phyloP scores from a whole-genome alignment of 2,888 invertebrate species.

The Andrena hattorfiana region DNA sequence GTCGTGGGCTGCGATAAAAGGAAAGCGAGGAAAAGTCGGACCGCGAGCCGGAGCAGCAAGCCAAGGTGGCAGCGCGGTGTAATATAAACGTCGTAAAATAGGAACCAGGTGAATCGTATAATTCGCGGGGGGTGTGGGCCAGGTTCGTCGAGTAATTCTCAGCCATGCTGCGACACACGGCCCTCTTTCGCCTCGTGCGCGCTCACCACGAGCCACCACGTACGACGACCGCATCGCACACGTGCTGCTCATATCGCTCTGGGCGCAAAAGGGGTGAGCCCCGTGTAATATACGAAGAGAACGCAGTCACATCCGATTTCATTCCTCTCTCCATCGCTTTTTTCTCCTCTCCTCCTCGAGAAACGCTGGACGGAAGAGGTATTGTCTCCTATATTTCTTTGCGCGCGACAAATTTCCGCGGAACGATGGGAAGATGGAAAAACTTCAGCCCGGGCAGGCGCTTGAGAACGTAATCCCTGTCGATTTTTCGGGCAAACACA shows the following conservation, averaged over 20 bases:
- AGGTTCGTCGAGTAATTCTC: slow-evolving; percentile 80
- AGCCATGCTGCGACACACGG: slow-evolving; percentile 61
- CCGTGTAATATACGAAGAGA: slow-evolving; percentile 68
- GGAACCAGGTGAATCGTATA: slow-evolving; percentile 85
- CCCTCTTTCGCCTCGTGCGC: slow-evolving; percentile 56
- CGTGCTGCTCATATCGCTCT: slow-evolving; percentile 80
- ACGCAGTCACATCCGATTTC: slow-evolving; percentile 73
- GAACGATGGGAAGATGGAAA: not conserved
- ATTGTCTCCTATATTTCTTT: slow-evolving; percentile 3
- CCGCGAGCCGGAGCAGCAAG: slow-evolving; percentile 66
- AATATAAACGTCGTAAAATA: slow-evolving; percentile 85
- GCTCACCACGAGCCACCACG: slow-evolving; percentile 72
- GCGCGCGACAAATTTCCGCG: not conserved
- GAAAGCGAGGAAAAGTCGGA: slow-evolving; percentile 59
- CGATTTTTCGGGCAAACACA: no score
- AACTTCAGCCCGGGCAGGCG: not conserved
- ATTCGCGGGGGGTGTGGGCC: slow-evolving; percentile 79
- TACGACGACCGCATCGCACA: slow-evolving; percentile 75
- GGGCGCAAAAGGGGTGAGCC: slow-evolving; percentile 67
- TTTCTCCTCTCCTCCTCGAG: slow-evolving; percentile 30
- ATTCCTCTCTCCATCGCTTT: slow-evolving; percentile 43
- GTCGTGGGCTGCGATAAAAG: slow-evolving; percentile 48
- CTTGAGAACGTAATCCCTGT: not conserved
- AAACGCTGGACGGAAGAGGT: slow-evolving; percentile 27
- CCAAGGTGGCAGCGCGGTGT: slow-evolving; percentile 80